Evolutionary conservation across 2,113 vertebrate species (phyloP).

Genomic region (Sapayoa aenigma): DNA sequence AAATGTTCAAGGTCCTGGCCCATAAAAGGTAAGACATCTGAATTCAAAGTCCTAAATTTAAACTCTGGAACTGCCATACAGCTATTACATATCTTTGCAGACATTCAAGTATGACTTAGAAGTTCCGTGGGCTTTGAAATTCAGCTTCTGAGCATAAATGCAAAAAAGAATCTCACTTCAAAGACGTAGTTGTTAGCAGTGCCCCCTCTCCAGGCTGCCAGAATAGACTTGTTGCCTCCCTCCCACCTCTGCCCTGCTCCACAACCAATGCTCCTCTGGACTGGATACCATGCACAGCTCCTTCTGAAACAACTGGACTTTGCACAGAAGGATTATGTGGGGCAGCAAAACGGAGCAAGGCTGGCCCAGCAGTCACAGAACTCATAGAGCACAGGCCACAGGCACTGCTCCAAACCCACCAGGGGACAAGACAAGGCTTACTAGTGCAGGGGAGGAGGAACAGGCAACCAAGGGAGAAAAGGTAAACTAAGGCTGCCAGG

Average conservation of each 20-base stretch:
- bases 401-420: not conserved
- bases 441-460: not conserved
- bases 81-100: not conserved
- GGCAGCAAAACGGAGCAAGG: not conserved
- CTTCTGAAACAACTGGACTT: not conserved
- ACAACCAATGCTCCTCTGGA: not conserved
- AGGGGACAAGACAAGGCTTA: not conserved
- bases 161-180: not conserved
- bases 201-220: not conserved
- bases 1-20: not conserved
- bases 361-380: not conserved
- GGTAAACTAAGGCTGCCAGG: not conserved
- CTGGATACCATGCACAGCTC: not conserved
- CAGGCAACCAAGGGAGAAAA: not conserved
- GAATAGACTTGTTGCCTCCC: accelerated
- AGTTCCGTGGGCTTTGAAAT: not conserved
- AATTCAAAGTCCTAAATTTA: not conserved
- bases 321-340: not conserved
- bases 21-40: not conserved
- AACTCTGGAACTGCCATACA: not conserved
- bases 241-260: not conserved
- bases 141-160: not conserved
- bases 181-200: not conserved
- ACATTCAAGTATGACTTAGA: not conserved
- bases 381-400: not conserved